A percentile compares a stretch with the other conserved stretches of the same genome.
Evolutionary conservation across 2,797 vertebrate genomes (phyloP).

Genomic region (Euphonia xanthogaster): DNA sequence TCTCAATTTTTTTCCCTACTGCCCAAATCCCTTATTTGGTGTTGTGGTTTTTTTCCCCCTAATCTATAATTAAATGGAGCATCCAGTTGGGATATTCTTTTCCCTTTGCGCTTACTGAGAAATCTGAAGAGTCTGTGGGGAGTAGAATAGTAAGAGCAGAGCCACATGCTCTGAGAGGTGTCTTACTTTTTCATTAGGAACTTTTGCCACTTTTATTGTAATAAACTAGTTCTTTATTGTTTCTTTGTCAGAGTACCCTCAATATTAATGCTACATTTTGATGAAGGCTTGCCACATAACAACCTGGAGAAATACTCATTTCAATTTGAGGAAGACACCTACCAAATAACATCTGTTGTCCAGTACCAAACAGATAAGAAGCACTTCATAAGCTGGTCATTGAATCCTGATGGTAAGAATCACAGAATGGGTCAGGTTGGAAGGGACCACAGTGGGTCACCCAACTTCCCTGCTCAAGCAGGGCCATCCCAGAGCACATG

Average conservation of each 20-base stretch:
- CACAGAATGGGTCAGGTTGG: not conserved
- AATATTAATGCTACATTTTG: conserved; percentile 88
- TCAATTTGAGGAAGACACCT: conserved; percentile 76
- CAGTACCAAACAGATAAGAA: conserved; percentile 80
- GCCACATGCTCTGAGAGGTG: not conserved
- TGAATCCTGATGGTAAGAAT: conserved; percentile 81
- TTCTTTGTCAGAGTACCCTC: conserved; percentile 78
- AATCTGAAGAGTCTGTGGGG: not conserved
- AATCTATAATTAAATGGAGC: not conserved
- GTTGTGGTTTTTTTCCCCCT: accelerated
- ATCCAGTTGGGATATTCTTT: not conserved
- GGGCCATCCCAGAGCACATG: not conserved
- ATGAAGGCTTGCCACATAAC: conserved; percentile 85
- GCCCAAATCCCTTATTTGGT: not conserved
- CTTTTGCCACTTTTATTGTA: not conserved
- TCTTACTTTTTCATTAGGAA: not conserved
- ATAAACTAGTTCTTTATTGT: not conserved
- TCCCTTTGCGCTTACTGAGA: not conserved
- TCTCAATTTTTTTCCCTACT: not conserved
- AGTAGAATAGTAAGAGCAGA: not conserved
- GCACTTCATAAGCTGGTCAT: conserved; percentile 90
- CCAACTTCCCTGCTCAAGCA: not conserved
- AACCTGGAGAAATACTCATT: conserved; percentile 82
- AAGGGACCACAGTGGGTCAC: not conserved
- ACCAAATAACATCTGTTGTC: conserved; percentile 82